Base-by-base conservation (phyloP, 2,113 vertebrate genomes). In the Tinamus guttatus region DNA sequence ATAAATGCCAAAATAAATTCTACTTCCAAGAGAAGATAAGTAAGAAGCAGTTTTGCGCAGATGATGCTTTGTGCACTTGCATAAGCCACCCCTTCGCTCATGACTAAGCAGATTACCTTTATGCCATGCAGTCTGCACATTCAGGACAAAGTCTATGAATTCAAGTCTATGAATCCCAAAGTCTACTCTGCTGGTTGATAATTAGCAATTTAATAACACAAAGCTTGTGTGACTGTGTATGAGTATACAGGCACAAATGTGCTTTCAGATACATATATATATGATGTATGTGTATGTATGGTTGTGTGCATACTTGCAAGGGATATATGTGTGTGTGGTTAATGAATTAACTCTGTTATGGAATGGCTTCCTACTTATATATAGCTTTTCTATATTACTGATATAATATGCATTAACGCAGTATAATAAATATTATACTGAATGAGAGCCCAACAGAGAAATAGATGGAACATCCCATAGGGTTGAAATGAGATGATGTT, bases 101-200 rank as follows among this genome's bases (percentile, higher is more conserved):
- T 97, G 95, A 97, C 93, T 95, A 98, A 97, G 97, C 96, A 95
- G 75, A 81, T 81, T 91, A 78, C 89, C 88, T 93, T 59, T 90
- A 79, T 67, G 69, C 80, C 87, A 84, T 93, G 96, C 85, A 75
- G 87, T 38, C 95, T 95, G 86, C 73, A 93, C 70, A 93, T 90
- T 93, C 83, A 94, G 97, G 85, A 95, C 94, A 94, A 96, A 97
- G 94, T 96, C 95, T 97, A 91, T 95, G 93, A 71, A 97, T 96
- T 81, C 82, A 94, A 92, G 96, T 73, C 87, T 95, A 79, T 62
- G 86, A 96, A 96, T 97, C 92, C 85, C 75, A 94, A 95, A 95
- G 87, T 96, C 94, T 96, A 97, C 94, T 94, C 60, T 87, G 85
- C 88, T 94, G 77, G 88, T 97, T 97, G 96, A 91, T 96, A 96